Base-by-base conservation (phyloP, 2,113 vertebrate species). In the Bungarus multicinctus region DNA sequence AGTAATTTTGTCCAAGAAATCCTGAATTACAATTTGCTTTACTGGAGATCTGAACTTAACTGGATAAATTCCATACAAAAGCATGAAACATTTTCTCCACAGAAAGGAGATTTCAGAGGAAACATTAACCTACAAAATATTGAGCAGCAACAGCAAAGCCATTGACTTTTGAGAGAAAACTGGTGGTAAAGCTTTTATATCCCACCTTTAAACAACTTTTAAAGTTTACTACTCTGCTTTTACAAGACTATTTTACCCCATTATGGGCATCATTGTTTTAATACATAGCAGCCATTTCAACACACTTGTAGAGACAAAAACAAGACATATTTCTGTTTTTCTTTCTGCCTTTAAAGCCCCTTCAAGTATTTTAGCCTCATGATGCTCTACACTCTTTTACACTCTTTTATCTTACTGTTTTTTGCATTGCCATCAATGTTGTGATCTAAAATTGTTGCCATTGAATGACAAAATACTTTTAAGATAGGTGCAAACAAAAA, bases 161-260 rank as follows among this genome's bases (percentile, higher is more conserved):
- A 7, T 93, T 94, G 92, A 11, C 91, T 88, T 81, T 57, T 64
- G 87, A 85, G 95, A 92, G 11, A 92, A 64, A 92, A 89, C 87
- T 85, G 0, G 14, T 5, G 45, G 58, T 87, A 5, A 88, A 94
- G 94, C 74, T 92, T 92, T 89, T 91, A 94, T 90, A 95, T 91
- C 88, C 87, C 92, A 93, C 50, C 53, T 94, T 90, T 95, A 92
- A 94, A 87, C 60, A 94, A 85, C 50, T 88, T 50, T 90, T 94
- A 89, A 92, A 92, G 91, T 92, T 94, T 92, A 92, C 88, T 50
- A 69, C 14, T 90, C 57, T 90, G 91, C 88, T 74, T 94, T 93
- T 95, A 95, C 93, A 94, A 95, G 94, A 96, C 92, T 50, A 10
- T 92, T 27, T 94, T 93, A 95, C 95, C 87, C 47, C 93, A 50